Evolutionary conservation across 2,113 vertebrate species (phyloP).

Genomic region (Myxocyprinus asiaticus): DNA sequence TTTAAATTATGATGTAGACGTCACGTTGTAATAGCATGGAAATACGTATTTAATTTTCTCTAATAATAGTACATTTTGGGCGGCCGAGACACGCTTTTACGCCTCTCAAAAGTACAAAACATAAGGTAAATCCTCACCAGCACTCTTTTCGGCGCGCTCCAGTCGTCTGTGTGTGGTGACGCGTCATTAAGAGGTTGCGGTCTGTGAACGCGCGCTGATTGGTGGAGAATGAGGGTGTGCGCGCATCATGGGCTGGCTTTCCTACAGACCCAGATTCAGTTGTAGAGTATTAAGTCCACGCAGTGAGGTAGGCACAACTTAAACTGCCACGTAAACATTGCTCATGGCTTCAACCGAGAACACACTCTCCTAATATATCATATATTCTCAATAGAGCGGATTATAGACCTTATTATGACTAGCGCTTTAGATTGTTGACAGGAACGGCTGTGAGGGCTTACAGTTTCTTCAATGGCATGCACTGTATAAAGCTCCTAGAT

Average conservation of each 20-base stretch:
- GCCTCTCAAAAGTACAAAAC: conserved; percentile 49
- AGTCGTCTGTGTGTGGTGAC: conserved; percentile 63
- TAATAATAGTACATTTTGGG: conserved; percentile 51
- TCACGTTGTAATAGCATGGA: conserved; percentile 10
- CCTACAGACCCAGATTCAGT: conserved; percentile 71
- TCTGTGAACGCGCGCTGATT: conserved; percentile 65
- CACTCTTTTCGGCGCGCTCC: conserved; percentile 51
- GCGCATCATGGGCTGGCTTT: conserved; percentile 65
- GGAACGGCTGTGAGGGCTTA: too few species aligned
- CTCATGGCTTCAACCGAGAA: neutral
- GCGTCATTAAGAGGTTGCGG: conserved; percentile 67
- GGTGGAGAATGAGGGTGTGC: conserved; percentile 76
- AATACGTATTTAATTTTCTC: conserved; percentile 47
- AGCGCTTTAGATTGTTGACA: too few species aligned
- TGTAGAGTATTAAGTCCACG: conserved; percentile 63
- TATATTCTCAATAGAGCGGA: neutral
- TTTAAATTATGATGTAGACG: conserved; percentile 18
- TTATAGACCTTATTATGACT: too few species aligned
- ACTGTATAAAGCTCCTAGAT: too few species aligned
- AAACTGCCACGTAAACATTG: neutral
- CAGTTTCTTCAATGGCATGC: too few species aligned
- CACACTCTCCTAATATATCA: neutral
- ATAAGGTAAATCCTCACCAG: conserved; percentile 38
- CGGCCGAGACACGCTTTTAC: conserved; percentile 42
- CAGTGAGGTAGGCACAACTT: conserved; percentile 56